Evolutionary conservation across 2,113 vertebrate species (phyloP).

Genomic region (Gadus chalcogrammus): DNA sequence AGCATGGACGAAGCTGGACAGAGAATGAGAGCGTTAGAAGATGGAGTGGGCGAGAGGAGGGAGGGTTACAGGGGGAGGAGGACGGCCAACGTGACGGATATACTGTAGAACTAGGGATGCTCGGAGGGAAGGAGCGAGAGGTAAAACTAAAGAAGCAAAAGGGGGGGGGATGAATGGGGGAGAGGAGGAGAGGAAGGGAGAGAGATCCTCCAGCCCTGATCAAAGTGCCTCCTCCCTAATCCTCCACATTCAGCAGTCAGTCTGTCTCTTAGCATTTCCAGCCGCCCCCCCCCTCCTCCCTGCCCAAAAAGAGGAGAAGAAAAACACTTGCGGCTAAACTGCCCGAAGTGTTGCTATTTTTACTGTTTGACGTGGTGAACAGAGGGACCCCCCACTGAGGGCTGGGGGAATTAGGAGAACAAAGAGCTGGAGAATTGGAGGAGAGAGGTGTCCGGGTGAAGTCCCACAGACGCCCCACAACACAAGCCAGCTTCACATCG

Average conservation of each 20-base stretch:
- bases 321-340: constrained; percentile 72
- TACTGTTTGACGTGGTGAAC: constrained; percentile 63
- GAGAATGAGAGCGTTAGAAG: neutral
- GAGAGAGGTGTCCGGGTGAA: constrained; percentile 40
- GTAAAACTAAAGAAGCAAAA: constrained; percentile 20
- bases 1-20: constrained; percentile 5
- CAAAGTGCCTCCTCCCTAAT: constrained; percentile 73
- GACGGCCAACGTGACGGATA: neutral
- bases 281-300: constrained; percentile 35
- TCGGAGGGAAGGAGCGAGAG: constrained; percentile 18
- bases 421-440: constrained; percentile 49
- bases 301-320: constrained; percentile 42
- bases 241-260: constrained; percentile 72
- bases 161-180: neutral
- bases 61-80: constrained; percentile 21
- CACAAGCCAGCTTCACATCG: constrained; percentile 2
- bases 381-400: constrained; percentile 58
- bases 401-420: constrained; percentile 55
- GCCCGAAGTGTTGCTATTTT: constrained; percentile 75
- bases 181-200: constrained; percentile 45
- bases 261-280: constrained; percentile 68
- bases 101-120: no score
- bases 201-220: constrained; percentile 64
- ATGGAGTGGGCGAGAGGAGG: neutral
- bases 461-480: constrained; percentile 4